A percentile compares a stretch with the other conserved stretches of the same genome.
Evolutionary conservation across 2,888 invertebrate genomes (phyloP).

Genomic region (Tricholauxania praeusta): DNA sequence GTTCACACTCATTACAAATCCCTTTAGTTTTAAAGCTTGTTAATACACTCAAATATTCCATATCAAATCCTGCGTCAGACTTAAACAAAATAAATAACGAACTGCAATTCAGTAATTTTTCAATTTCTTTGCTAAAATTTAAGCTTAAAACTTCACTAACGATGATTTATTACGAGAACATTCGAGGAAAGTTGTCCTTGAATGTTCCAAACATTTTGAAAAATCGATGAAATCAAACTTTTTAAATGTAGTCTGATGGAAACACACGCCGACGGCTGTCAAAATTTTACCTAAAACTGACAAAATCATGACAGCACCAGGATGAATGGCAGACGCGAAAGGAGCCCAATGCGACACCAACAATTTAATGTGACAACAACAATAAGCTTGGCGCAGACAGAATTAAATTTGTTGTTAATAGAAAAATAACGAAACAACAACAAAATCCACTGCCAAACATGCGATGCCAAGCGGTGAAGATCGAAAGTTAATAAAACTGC

Average conservation of each 20-base stretch:
- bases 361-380: slow-evolving; percentile 5
- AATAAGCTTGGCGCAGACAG: slow-evolving; percentile 15
- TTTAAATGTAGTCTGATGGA: not conserved
- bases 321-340: slow-evolving; percentile 24
- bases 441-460: slow-evolving; percentile 27
- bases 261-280: slow-evolving; percentile 46
- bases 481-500: slow-evolving; percentile 50
- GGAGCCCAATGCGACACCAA: slow-evolving; percentile 63
- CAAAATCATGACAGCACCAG: slow-evolving; percentile 49
- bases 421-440: slow-evolving; percentile 35
- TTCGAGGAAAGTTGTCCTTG: not conserved
- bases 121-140: too few relatives aligned
- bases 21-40: too few relatives aligned
- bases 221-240: slow-evolving; percentile 17
- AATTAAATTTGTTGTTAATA: slow-evolving; percentile 29
- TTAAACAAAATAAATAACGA: too few relatives aligned
- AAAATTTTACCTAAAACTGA: slow-evolving; percentile 53
- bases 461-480: slow-evolving; percentile 5
- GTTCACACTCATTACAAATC: too few relatives aligned
- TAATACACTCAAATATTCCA: too few relatives aligned
- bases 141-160: too few relatives aligned
- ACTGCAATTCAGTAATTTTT: too few relatives aligned
- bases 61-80: too few relatives aligned
- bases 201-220: not conserved
- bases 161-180: not conserved